Base-by-base conservation (phyloP, 2,797 vertebrate genomes). In the Limosa lapponica region DNA sequence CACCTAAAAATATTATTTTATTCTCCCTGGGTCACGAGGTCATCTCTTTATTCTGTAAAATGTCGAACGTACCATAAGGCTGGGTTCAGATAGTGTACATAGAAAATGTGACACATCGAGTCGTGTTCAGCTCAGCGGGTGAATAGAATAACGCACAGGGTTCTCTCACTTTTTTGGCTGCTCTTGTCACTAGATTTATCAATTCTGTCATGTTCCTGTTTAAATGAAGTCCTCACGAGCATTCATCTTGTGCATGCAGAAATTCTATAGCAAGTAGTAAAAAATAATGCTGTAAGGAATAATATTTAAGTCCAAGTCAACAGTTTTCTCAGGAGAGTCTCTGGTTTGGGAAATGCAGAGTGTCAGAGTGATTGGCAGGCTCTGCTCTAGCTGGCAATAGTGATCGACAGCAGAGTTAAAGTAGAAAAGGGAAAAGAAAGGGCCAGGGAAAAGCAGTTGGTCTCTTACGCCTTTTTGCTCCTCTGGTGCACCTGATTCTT, bases 181-280 rank as follows among this genome's bases (percentile, higher is more conserved):
- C 58, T 86, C 69, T 22, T 92, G 89, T 83, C 87, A 58, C 72
- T 32, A 54, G 54, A 71, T 90, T 89, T 87, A 92, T 89, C 90
- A 87, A 6, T 84, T 90, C 81, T 80, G 49, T 89, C 82, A 13
- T 91, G 59, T 58, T 65, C 30, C 28, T 28, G 18, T 81, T 90
- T 61, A 81, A 90, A 88, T 89, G 34, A 54, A 80, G 37, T 65
- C 37, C 8, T 79, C 39, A 17, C 0, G 2, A 75, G 44, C 73
- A 27, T 89, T 91, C 52, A 17, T 64, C 85, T 41, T 72, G 88
- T 64, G 69, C n/a, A 59, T 78, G 59, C 71, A 62, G 24, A 24
- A 92, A 66, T 86, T 92, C 86, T 66, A 1, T 23, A 83, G 70
- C 79, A 54, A 11, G 37, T 12, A 79, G 74, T 69, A 90, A 89